Evolutionary conservation across 2,113 vertebrate genomes (phyloP), one percentile per base, ranked within the genome.

Genomic region (Etheostoma spectabile): DNA sequence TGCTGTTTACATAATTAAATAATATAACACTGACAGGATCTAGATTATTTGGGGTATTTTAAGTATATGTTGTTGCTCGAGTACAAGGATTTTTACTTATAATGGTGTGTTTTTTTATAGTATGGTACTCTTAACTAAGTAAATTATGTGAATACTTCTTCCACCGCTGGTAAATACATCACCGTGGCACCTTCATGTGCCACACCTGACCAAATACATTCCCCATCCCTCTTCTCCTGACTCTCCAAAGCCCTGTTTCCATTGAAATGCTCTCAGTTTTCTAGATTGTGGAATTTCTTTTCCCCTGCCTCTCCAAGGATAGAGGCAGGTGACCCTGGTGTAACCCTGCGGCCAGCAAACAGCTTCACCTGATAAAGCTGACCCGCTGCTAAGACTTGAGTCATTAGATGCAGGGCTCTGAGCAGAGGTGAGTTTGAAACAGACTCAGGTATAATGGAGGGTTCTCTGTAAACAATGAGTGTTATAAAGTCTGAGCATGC

Each of bases 281-380:
- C 78, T 83, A 46, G 79, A 92, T 90, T 93, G 86, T 88, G 80
- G 77, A 90, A 89, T 91, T 92, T 89, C 85, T 94, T 92, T 93
- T 88, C 61, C 71, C 86, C 51, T 88, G 79, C 71, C 64, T 84
- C 61, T 59, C 33, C 49, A 24, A 55, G 87, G 84, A 71, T 68
- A 75, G 87, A 87, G 88, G 75, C 91, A 72, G 84, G 85, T 91
- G 95, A 96, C 95, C 86, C 56, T 4, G 22, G 78, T 24, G 88
- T 95, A 96, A 97, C 97, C 96, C 94, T 82, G 86, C 21, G 86
- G 91, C 94, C 95, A 81, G 95, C 93, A 96, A 97, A 91, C 87
- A 86, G 88, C 87, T 74, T 77, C 55, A 11, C 80, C 92, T 97
- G 97, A 97, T 99, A 98, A 95, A 97, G 96, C 92, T 94, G 95